These are phyloP conservation scores for Pollenia labialis DNA, from an alignment of 2,888 invertebrate genomes.

Conservation along the genomic window DNA sequence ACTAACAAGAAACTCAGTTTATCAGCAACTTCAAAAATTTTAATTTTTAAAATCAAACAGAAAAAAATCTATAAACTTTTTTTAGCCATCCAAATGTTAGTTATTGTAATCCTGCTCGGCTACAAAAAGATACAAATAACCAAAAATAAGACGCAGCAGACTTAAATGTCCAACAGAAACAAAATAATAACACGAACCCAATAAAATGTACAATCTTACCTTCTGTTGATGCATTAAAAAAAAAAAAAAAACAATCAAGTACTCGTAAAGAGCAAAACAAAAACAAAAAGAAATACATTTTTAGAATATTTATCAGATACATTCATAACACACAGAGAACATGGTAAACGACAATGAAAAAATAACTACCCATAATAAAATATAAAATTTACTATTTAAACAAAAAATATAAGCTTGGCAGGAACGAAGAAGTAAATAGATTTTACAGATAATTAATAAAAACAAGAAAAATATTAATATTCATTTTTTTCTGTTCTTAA, in stretches of 20 bases:
- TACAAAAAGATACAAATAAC: constrained; percentile 38
- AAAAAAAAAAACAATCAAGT: constrained; percentile 31
- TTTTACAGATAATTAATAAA: not conserved
- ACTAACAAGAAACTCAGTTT: constrained; percentile 29
- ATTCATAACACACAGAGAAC: not conserved
- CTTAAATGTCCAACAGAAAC: constrained; percentile 45
- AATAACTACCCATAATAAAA: constrained; percentile 45
- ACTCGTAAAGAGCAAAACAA: not conserved
- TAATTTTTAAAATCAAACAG: constrained; percentile 36
- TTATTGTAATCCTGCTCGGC: constrained; percentile 60
- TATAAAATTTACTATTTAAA: constrained; percentile 41
- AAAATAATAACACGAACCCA: constrained; percentile 77
- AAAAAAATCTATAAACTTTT: constrained; percentile 65
- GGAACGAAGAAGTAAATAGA: not conserved
- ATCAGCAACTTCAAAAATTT: constrained; percentile 54
- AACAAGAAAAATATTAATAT: too few relatives aligned
- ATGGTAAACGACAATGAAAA: constrained; percentile 40
- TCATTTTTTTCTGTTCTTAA: too few relatives aligned
- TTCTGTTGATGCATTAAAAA: constrained; percentile 71
- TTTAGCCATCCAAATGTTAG: constrained; percentile 41
- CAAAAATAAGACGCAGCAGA: constrained; percentile 40
- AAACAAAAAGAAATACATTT: constrained; percentile 20
- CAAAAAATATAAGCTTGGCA: not conserved
- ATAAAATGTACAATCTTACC: constrained; percentile 74
- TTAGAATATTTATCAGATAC: constrained; percentile 52